A percentile compares a stretch with the other conserved stretches of the same genome.
Evolutionary conservation across 2,888 invertebrate genomes (phyloP).

Genomic region (Cephus pygmeus): DNA sequence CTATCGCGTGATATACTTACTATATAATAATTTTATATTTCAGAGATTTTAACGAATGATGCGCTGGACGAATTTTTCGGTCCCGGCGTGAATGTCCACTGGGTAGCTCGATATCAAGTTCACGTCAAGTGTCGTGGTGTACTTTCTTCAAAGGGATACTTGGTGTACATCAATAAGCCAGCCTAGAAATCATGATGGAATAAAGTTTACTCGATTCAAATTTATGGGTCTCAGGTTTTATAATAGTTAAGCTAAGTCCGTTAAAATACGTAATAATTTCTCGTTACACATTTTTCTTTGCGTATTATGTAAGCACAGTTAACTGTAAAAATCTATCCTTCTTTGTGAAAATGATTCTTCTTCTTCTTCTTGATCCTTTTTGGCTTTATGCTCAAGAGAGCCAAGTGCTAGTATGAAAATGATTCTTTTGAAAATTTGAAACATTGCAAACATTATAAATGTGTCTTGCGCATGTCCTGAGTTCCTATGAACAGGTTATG

Average conservation of each 20-base stretch:
- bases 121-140: slow-evolving; percentile 93
- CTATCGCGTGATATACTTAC: neutral
- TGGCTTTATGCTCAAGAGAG: too few species aligned
- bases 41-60: slow-evolving; percentile 71
- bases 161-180: slow-evolving; percentile 67
- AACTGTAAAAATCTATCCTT: neutral
- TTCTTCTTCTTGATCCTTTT: too few species aligned
- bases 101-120: slow-evolving; percentile 88
- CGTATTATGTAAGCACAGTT: neutral
- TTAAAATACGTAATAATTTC: neutral
- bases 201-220: neutral
- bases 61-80: slow-evolving; percentile 72
- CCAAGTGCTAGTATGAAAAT: too few species aligned
- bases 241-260: neutral
- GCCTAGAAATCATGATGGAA: neutral
- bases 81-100: slow-evolving; percentile 68
- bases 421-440: too few species aligned
- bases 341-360: neutral
- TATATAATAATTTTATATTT: slow-evolving; percentile 39
- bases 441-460: neutral
- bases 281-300: neutral
- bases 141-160: slow-evolving; percentile 90
- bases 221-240: neutral
- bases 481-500: neutral
- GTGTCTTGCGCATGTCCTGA: neutral